Evolutionary conservation across 1,140 invertebrate species (phyloP).

Genomic region (Cotesia vestalis): DNA sequence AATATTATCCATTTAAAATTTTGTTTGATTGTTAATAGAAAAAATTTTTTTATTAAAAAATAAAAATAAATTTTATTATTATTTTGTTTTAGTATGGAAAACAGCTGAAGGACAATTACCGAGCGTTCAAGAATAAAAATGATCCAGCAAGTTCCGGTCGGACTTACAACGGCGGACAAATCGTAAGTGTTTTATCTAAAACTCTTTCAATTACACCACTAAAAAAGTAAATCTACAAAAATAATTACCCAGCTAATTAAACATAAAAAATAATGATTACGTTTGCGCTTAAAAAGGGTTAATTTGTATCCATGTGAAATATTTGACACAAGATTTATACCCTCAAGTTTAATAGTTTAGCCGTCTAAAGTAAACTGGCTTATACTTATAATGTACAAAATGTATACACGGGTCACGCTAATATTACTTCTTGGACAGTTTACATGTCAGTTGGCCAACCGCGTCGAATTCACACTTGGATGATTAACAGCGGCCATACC

Average conservation of each 20-base stretch:
- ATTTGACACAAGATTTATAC: background rate
- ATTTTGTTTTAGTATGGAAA: conserved; percentile 71
- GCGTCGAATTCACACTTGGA: conserved; percentile 3
- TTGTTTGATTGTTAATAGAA: too few relatives aligned
- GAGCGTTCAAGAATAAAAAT: conserved; percentile 71
- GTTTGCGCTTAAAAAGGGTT: background rate
- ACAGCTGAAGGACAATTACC: conserved; percentile 72
- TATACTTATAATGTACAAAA: too few relatives aligned
- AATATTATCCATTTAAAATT: too few relatives aligned
- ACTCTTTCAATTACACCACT: too few relatives aligned
- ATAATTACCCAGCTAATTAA: too few relatives aligned
- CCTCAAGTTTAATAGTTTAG: conserved; percentile 3
- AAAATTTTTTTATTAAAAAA: conserved; percentile 19
- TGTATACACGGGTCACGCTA: too few relatives aligned
- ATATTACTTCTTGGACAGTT: conserved; percentile 11
- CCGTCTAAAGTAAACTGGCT: background rate
- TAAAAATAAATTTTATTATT: conserved; percentile 31
- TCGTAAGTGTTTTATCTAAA: background rate
- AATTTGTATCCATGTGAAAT: conserved; percentile 1
- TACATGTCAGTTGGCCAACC: background rate
- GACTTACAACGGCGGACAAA: conserved; percentile 54
- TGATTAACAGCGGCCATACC: conserved; percentile 9
- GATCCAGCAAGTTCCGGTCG: conserved; percentile 65
- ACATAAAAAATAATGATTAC: background rate
- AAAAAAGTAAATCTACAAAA: too few relatives aligned